These are phyloP conservation scores for Pentalonia nigronervosa DNA, from an alignment of 1,140 invertebrate genomes.

Conservation along the genomic window DNA sequence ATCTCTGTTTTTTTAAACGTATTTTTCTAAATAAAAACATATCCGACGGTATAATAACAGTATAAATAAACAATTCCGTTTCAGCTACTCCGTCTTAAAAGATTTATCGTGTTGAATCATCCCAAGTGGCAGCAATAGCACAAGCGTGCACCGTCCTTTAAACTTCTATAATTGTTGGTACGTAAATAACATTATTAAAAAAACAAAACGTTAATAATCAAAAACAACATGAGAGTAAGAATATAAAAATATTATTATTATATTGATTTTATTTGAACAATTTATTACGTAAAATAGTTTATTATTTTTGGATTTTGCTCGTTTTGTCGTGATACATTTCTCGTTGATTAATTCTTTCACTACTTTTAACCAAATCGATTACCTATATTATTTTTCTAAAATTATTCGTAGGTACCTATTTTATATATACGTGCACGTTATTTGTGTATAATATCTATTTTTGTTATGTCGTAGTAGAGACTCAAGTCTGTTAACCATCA, in stretches of 20 bases:
- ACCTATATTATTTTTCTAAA: background rate
- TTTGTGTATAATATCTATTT: background rate
- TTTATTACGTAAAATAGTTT: too few relatives aligned
- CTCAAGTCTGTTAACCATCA: background rate
- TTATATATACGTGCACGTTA: background rate
- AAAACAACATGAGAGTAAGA: too few relatives aligned
- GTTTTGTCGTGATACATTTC: too few relatives aligned
- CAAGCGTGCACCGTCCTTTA: background rate
- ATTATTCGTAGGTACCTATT: background rate
- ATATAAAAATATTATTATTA: too few relatives aligned
- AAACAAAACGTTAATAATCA: too few relatives aligned
- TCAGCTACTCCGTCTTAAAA: background rate
- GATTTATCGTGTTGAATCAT: background rate
- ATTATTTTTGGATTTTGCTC: too few relatives aligned
- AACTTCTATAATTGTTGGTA: background rate
- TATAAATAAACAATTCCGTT: background rate
- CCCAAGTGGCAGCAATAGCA: background rate
- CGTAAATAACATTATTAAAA: too few relatives aligned
- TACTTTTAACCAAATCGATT: background rate
- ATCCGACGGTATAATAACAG: background rate
- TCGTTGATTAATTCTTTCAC: too few relatives aligned
- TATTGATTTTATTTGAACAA: too few relatives aligned
- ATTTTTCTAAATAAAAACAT: background rate
- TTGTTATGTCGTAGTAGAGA: background rate
- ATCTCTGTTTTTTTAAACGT: background rate